Base-by-base conservation (phyloP, 2,888 invertebrate species). In the Yponomeuta sedellus region DNA sequence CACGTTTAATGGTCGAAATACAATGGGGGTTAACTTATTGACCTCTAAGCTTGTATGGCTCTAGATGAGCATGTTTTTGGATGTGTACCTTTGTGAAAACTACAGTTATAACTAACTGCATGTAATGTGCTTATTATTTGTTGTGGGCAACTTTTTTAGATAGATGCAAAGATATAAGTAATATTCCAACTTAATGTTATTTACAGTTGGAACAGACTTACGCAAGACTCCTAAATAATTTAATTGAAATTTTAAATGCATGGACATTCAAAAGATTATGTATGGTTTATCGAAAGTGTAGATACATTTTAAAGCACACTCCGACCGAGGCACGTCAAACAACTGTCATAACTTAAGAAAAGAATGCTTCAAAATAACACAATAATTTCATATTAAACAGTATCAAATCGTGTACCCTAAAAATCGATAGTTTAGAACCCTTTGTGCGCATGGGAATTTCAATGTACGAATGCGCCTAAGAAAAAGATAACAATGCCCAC, bases 391-490 rank as follows among this genome's bases (percentile, higher is more conserved):
- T 75, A 78, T 77, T 72, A 73, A 78, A 81, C 78, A 77, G 78
- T 82, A 78, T 80, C 79, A 77, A 66, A 66, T 61, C 25, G 58
- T 74, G 75, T 74, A 77, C 81, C 85, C 80, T 76, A 76, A 77
- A 78, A 82, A 88, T 86, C 88, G 83, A 88, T 88, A 83, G 73
- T 73, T 68, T 67, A 34, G 16, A 39, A 56, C 69, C 74, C 68
- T 79, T 83, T 85, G 85, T 85, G 71, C 69, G 78, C 88, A 86
- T 88, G 90, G 90, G 90, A 90, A 88, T 83, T 76, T 82, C 80
- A 85, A 87, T 87, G 83, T 81, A 76, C 76, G 71, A 74, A 72
- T 67, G 73, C 16, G n/a, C 19, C 19, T n/a, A 67, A 57, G 57
- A 64, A 34, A n/a, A 64, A 72, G 71, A 73, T 74, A 75, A 79